These are phyloP conservation scores for Chlorodrepanis virens DNA, from an alignment of 2,113 vertebrate genomes.

Conservation along the genomic window DNA sequence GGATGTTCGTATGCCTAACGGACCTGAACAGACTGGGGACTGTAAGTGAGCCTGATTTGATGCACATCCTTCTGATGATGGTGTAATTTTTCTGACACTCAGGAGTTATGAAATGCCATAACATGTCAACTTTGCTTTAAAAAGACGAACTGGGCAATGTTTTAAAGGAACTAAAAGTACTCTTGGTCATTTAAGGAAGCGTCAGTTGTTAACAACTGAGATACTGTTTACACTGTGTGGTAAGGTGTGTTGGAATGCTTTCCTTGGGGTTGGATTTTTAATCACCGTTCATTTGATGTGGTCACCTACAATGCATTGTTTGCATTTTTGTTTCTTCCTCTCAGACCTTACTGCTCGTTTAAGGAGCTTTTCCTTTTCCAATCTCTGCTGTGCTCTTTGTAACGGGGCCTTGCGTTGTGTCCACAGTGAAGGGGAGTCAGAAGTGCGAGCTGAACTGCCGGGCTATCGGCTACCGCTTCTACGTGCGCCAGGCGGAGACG, in stretches of 20 bases:
- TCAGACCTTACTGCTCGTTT: neutral
- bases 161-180: neutral
- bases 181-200: neutral
- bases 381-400: neutral
- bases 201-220: neutral
- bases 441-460: conserved; percentile 92
- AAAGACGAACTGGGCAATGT: neutral
- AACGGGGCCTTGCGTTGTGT: neutral
- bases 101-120: neutral
- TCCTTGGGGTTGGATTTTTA: neutral
- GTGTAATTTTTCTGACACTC: neutral
- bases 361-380: neutral
- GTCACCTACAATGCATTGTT: neutral
- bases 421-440: conserved; percentile 78
- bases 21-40: neutral
- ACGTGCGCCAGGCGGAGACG: conserved; percentile 84
- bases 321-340: neutral
- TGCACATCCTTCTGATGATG: neutral
- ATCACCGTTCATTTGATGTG: neutral
- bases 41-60: neutral
- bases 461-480: conserved; percentile 91
- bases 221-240: neutral
- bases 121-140: neutral
- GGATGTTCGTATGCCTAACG: neutral
- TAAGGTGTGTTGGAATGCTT: neutral